Conservation (phyloP, 2,113 vertebrate genomes). For the Vulpes ferrilata region DNA sequence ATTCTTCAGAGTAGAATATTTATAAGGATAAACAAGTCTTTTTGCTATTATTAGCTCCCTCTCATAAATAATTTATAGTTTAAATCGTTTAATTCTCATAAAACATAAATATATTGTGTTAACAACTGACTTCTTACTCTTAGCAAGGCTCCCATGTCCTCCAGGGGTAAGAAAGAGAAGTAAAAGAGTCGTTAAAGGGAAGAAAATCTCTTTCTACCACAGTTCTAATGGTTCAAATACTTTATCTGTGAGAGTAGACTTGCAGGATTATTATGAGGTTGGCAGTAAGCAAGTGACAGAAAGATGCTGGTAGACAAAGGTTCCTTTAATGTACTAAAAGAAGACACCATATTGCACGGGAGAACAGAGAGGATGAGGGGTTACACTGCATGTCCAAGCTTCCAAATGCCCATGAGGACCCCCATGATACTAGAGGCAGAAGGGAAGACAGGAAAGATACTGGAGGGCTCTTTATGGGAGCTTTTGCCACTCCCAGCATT, state of each 20-base stretch:
- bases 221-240: neutral
- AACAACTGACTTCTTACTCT: neutral
- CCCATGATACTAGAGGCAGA: fast-evolving
- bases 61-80: neutral
- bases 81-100: neutral
- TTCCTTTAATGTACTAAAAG: neutral
- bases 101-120: neutral
- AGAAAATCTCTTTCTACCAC: neutral
- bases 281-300: neutral
- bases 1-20: neutral
- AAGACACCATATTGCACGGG: neutral
- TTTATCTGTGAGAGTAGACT: neutral
- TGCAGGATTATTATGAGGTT: neutral
- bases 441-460: too few relatives aligned
- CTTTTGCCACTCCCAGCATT: neutral
- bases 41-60: neutral
- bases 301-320: neutral
- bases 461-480: too few relatives aligned
- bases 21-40: neutral
- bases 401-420: neutral
- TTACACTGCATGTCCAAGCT: neutral
- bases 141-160: neutral
- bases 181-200: neutral
- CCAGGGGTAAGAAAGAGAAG: neutral
- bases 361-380: neutral